A percentile compares a stretch with the other conserved stretches of the same genome.
These are phyloP conservation scores for Dendroctonus valens DNA, from an alignment of 1,140 invertebrate genomes.

Conservation along the genomic window DNA sequence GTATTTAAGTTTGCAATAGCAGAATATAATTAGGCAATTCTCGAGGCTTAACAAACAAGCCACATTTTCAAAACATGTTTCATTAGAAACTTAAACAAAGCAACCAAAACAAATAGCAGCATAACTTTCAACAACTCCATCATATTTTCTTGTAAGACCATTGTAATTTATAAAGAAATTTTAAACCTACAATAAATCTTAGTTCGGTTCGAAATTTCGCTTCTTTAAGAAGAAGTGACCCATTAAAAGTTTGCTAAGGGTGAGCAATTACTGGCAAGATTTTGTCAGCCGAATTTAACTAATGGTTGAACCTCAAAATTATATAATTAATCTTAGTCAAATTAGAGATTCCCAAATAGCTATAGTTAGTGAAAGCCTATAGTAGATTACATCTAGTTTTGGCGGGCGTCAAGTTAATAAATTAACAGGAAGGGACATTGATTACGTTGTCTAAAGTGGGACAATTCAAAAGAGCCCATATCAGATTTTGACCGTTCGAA, in stretches of 20 bases:
- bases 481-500: no score
- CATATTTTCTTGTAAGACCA: no score
- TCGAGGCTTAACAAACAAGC: no score
- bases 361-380: background rate
- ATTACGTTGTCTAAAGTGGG: background rate
- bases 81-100: no score
- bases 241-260: constrained; percentile 20
- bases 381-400: constrained; percentile 13
- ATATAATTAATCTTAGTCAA: constrained; percentile 25
- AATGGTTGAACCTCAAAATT: constrained; percentile 13
- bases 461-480: no score
- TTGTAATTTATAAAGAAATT: background rate
- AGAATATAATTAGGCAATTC: no score
- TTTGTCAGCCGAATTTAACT: constrained; percentile 24
- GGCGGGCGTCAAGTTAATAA: constrained; percentile 1
- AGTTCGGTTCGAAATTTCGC: constrained; percentile 1
- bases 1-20: no score
- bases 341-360: constrained; percentile 6
- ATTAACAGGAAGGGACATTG: constrained; percentile 4
- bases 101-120: no score
- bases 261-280: constrained; percentile 5
- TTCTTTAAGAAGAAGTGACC: constrained; percentile 18
- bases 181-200: constrained; percentile 11
- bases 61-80: no score
- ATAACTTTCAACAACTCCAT: no score